Evolutionary conservation across 2,113 vertebrate genomes (phyloP).

Genomic region (Melanerpes aurifrons): DNA sequence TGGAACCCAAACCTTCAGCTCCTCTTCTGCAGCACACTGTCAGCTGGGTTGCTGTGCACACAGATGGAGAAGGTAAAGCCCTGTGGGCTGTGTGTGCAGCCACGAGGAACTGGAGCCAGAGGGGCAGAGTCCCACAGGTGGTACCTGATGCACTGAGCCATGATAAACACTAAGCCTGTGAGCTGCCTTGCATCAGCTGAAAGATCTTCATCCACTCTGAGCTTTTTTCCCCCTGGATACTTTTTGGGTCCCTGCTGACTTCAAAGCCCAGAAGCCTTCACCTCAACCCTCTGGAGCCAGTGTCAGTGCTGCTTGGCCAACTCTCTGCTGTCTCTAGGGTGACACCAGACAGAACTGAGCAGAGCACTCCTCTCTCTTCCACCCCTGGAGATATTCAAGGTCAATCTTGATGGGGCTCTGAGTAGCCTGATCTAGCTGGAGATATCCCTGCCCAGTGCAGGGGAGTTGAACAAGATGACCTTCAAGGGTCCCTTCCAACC

Average conservation of each 20-base stretch:
- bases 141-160: neutral
- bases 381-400: no score
- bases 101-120: neutral
- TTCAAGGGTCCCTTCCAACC: no score
- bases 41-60: rapidly evolving
- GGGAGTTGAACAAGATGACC: no score
- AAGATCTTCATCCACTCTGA: neutral
- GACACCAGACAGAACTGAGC: neutral
- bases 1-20: neutral
- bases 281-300: neutral
- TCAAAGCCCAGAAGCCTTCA: neutral
- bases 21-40: rapidly evolving
- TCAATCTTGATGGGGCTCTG: no score
- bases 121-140: neutral
- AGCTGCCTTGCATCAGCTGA: neutral
- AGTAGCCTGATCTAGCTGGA: no score
- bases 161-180: rapidly evolving
- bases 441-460: no score
- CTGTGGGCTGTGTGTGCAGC: no score
- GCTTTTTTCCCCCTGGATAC: neutral
- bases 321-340: neutral
- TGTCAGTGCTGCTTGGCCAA: rapidly evolving
- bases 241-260: neutral
- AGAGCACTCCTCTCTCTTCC: neutral
- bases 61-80: neutral